Evolutionary conservation across 2,797 vertebrate species (phyloP).

Genomic region (Oceanodroma leucorhoa): DNA sequence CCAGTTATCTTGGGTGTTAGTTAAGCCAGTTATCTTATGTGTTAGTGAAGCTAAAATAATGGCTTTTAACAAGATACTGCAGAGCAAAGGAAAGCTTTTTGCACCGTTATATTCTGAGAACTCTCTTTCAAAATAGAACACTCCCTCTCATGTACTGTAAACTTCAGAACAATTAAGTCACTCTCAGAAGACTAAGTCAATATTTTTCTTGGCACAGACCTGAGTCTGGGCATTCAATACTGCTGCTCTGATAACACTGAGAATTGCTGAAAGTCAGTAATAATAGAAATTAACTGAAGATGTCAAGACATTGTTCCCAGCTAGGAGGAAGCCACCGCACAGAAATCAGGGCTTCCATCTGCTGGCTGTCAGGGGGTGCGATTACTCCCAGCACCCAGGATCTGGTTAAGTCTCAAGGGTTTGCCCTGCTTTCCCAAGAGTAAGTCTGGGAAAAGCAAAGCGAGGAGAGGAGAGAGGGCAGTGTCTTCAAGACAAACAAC

Average conservation of each 20-base stretch:
- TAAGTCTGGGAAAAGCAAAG: neutral
- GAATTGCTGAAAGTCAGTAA: conserved; percentile 1
- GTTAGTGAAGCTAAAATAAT: conserved; percentile 16
- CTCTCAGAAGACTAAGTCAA: conserved; percentile 46
- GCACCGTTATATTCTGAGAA: neutral
- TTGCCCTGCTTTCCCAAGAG: neutral
- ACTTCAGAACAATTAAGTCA: conserved; percentile 56
- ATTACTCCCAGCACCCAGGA: conserved; percentile 3
- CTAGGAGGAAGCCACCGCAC: conserved; percentile 8
- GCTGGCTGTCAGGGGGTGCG: neutral
- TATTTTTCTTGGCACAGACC: conserved; percentile 42
- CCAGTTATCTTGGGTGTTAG: neutral
- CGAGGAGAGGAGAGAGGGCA: neutral
- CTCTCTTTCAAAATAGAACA: conserved; percentile 3
- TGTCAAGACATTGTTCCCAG: neutral
- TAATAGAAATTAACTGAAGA: conserved; percentile 20
- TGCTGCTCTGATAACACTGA: conserved; percentile 18
- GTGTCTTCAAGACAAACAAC: neutral
- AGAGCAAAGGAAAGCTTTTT: neutral
- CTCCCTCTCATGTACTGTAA: conserved; percentile 27
- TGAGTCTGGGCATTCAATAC: neutral
- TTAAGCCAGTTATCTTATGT: conserved; percentile 21
- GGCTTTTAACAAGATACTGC: neutral
- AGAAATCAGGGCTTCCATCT: conserved; percentile 16
- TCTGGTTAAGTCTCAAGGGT: neutral